These are phyloP conservation scores for Cladopsammia gracilis DNA, from an alignment of 64 coral and sea anemone species.

Conservation along the genomic window DNA sequence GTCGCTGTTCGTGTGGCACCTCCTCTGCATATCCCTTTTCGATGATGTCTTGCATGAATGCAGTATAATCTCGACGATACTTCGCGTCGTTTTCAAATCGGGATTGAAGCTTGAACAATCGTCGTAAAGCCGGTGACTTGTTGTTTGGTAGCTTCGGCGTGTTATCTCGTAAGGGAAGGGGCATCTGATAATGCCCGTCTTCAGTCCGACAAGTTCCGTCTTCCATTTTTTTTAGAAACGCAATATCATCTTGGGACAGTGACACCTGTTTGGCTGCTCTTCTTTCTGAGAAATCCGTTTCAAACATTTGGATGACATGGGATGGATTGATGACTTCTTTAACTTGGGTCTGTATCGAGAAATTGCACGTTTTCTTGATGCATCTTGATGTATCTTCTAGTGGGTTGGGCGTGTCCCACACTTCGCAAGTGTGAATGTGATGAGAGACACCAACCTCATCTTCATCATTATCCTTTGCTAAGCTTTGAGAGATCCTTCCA, in stretches of 20 bases:
- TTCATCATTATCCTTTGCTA: background rate
- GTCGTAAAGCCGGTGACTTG: background rate
- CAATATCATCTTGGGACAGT: background rate
- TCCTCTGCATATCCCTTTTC: background rate
- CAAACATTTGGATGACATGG: constrained; percentile 13
- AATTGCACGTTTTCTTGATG: background rate
- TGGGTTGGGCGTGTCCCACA: too few relatives aligned
- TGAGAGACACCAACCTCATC: too few relatives aligned
- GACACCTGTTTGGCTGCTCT: too few relatives aligned
- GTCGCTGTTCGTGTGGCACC: background rate
- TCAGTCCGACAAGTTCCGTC: background rate
- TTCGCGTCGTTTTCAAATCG: background rate
- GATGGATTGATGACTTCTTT: constrained; percentile 23
- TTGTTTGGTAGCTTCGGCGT: constrained; percentile 7
- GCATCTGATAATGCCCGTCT: constrained; percentile 17
- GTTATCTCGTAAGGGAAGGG: background rate
- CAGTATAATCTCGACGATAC: background rate
- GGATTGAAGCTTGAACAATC: background rate
- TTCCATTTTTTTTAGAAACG: background rate
- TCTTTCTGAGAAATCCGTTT: constrained; percentile 1
- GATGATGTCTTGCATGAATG: background rate
- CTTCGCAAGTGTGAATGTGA: too few relatives aligned
- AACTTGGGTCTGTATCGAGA: background rate
- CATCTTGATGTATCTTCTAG: too few relatives aligned
- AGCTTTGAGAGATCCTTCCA: constrained; percentile 29